A percentile compares a stretch with the other conserved stretches of the same genome.
phyloP scores from a whole-genome alignment of 2,888 invertebrate genomes.

The Dromius quadrimaculatus region DNA sequence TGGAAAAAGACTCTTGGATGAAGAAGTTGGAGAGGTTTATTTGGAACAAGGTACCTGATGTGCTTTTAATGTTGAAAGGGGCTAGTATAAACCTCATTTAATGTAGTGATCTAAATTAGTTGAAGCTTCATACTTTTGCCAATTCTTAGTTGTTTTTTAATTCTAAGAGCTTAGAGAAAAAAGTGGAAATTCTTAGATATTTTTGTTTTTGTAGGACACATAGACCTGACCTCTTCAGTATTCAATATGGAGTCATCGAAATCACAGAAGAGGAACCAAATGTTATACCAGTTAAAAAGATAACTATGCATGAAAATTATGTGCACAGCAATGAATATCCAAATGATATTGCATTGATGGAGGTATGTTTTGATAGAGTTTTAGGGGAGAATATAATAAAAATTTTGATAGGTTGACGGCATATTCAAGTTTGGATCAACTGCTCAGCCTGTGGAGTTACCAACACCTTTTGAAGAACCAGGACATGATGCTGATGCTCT shows the following conservation, averaged over 20 bases:
- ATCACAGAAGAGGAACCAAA: constrained; percentile 12
- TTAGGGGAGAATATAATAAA: too few species aligned
- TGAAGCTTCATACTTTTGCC: too few species aligned
- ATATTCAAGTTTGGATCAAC: constrained; percentile 29
- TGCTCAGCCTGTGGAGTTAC: constrained; percentile 52
- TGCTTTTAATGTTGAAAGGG: too few species aligned
- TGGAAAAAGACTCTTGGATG: too few species aligned
- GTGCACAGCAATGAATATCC: constrained; percentile 49
- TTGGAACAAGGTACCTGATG: too few species aligned
- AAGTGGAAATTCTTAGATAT: too few species aligned
- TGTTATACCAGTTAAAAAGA: constrained; percentile 47
- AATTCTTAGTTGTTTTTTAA: too few species aligned
- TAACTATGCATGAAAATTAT: constrained; percentile 54
- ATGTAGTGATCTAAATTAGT: too few species aligned
- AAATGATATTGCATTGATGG: constrained; percentile 56
- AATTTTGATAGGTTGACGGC: constrained; percentile 54
- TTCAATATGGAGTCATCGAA: constrained; percentile 38
- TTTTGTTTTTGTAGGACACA: constrained; percentile 36
- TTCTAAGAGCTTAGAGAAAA: too few species aligned
- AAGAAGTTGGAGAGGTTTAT: too few species aligned
- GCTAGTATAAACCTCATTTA: too few species aligned
- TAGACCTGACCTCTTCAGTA: constrained; percentile 31
- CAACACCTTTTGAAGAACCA: constrained; percentile 49
- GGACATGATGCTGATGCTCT: constrained; percentile 55
- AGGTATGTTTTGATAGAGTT: too few species aligned